Base-by-base conservation (phyloP, 2,888 invertebrate genomes). In the Ecdyonurus torrentis region DNA sequence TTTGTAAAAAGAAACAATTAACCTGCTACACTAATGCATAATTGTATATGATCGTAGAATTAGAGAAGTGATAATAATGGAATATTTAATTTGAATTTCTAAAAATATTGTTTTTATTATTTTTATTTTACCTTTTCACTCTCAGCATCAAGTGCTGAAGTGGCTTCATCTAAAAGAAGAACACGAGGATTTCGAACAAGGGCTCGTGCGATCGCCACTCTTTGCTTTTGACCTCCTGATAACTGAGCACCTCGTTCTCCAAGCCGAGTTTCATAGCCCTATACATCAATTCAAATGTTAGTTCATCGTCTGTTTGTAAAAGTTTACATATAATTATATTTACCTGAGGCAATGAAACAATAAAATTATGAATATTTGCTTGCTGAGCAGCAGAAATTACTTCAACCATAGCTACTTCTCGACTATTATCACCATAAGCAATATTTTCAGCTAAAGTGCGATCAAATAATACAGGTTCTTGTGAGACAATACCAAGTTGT, bases 401-500 rank as follows among this genome's bases (percentile, higher is more conserved):
- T 65, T 81, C 79, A 1, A 72, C 71, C 75, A 77, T 76, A 1
- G 77, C 75, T 53, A 79, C 75, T 2, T 71, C 69, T 23, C 78
- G 69, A 0, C 70, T 68, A 66, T 77, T 78, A 68, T 80, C 79
- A 5, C 84, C 84, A 70, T 83, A 84, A 1, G 79, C 77, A 65
- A 84, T 83, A 70, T 84, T 84, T 64, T 83, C 80, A 10, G 72
- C 73, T 53, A 84, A 79, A 23, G 78, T 79, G 63, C 79, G 73
- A 65, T 80, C 79, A 71, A 84, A 83, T 5, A 84, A 73, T 2
- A 78, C 74, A 0, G 82, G 83, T 68, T 83, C 83, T 72, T 84
- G 83, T 0, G 80, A 79, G 2, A 84, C 83, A n/a, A 83, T 73
- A 72, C 67, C 67, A 61, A 67, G 25, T 25, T 66, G 63, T 1